Base-by-base conservation (phyloP, 2,888 invertebrate genomes). In the Camptogramma bilineatum region DNA sequence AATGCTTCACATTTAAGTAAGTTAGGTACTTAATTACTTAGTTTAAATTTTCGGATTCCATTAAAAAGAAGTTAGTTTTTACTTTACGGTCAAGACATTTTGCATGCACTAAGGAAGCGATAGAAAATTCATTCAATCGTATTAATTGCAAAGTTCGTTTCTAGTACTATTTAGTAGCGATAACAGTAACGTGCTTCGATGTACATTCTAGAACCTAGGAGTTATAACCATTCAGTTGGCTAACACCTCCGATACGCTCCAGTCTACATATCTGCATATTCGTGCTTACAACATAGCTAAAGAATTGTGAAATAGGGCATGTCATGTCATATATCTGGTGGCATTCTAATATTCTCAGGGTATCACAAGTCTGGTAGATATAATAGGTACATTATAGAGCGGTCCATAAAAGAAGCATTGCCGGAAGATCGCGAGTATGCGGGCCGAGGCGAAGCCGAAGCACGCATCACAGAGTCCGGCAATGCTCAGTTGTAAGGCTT, bases 211-310 rank as follows among this genome's bases (percentile, higher is more conserved):
- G 62, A 72, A 70, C 71, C 73, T n/a, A 73, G 72, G 64, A 66
- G 67, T 73, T 77, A 77, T 74, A n/a, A n/a, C 74, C 68, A 74
- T 73, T 71, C 64, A 62, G 65, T 78, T 76, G 72, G 58, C 65
- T 69, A 76, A 74, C 68, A 66, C 58, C 68, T 69, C 65, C 68
- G 69, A 71, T 67, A 73, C 47, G 65, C 53, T 52, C 56, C 62
- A 61, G 60, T 62, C 44, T 50, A 39, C 64, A 60, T n/a, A 64
- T 50, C 52, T 66, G 42, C 64, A 8, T 50, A 56, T 69, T 62
- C 66, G 66, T 68, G 68, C 69, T 62, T 53, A 62, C 24, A 58
- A 62, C 57, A 48, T 61, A 65, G 52, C 59, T 51, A 39, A 57
- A 19, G 51, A 60, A 66, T 71, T 69, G 71, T 63, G 71, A 71